Conservation (phyloP, 2,888 invertebrate species). For the Spilosoma lubricipeda region DNA sequence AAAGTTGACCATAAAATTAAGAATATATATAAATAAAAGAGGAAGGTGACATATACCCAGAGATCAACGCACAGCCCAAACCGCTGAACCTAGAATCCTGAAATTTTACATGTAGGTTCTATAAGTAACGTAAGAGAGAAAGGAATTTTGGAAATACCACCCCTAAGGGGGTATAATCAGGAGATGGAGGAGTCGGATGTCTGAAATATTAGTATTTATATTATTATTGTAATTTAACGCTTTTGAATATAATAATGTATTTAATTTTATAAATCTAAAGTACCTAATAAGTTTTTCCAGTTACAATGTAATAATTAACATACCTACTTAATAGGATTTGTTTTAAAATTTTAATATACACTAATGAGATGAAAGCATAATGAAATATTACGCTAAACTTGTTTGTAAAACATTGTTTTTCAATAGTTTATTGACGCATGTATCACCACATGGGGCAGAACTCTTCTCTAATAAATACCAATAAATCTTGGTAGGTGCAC, state of each 20-base stretch:
- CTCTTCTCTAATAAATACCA: conserved; percentile 43
- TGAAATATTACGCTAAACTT: neutral
- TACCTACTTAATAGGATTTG: too few relatives aligned
- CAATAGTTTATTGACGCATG: conserved; percentile 2
- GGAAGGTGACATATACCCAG: too few relatives aligned
- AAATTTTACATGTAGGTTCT: too few relatives aligned
- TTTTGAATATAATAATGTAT: neutral
- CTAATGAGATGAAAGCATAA: neutral
- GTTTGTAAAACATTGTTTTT: conserved; percentile 1
- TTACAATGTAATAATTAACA: neutral
- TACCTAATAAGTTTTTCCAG: too few relatives aligned
- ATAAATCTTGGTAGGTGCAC: conserved; percentile 63
- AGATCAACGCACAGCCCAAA: too few relatives aligned
- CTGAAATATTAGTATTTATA: neutral
- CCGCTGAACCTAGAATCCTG: too few relatives aligned
- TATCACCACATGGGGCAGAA: conserved; percentile 23
- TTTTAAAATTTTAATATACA: neutral
- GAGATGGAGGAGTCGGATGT: too few relatives aligned
- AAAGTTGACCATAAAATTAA: neutral
- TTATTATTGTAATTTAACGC: neutral
- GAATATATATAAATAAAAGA: too few relatives aligned
- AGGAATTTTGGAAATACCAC: too few relatives aligned
- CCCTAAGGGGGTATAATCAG: too few relatives aligned
- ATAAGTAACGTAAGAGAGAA: too few relatives aligned
- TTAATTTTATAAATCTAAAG: neutral